Conservation (phyloP, 1,140 invertebrate genomes). For the Drosophila kepulauana region DNA sequence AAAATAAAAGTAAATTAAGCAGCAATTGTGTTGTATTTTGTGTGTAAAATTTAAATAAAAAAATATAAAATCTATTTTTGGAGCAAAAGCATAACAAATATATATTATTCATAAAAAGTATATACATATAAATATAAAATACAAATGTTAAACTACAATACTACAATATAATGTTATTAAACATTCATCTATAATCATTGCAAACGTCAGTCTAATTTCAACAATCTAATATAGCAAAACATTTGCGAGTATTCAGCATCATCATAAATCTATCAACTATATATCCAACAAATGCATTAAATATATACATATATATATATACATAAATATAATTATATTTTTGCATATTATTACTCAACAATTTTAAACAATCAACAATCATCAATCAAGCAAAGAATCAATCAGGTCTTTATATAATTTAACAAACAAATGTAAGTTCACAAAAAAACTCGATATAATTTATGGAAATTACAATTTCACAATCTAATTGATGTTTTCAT, state of each 20-base stretch:
- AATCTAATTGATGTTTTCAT: neutral
- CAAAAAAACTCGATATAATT: too few species aligned
- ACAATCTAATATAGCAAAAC: constrained; percentile 7
- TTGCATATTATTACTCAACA: constrained; percentile 65
- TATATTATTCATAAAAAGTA: constrained; percentile 29
- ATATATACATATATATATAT: constrained; percentile 29
- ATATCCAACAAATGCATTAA: constrained; percentile 37
- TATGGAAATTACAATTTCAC: too few species aligned
- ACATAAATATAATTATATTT: constrained; percentile 42
- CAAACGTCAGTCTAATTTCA: constrained; percentile 30
- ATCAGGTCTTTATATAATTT: constrained; percentile 50
- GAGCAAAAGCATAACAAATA: constrained; percentile 40
- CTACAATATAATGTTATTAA: constrained; percentile 26
- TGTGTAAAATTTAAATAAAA: constrained; percentile 69
- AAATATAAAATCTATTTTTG: constrained; percentile 70
- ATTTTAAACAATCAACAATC: constrained; percentile 65
- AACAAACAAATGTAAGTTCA: neutral
- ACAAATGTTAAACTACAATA: constrained; percentile 25
- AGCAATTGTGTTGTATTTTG: constrained; percentile 73
- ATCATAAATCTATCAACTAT: constrained; percentile 50
- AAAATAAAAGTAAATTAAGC: constrained; percentile 30
- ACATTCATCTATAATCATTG: constrained; percentile 27
- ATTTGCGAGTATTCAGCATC: constrained; percentile 12
- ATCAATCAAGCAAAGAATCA: constrained; percentile 72
- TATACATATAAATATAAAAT: constrained; percentile 15